These are phyloP conservation scores for Macrotrachela quadricornifera DNA, from an alignment of 1,140 invertebrate genomes.

Conservation along the genomic window DNA sequence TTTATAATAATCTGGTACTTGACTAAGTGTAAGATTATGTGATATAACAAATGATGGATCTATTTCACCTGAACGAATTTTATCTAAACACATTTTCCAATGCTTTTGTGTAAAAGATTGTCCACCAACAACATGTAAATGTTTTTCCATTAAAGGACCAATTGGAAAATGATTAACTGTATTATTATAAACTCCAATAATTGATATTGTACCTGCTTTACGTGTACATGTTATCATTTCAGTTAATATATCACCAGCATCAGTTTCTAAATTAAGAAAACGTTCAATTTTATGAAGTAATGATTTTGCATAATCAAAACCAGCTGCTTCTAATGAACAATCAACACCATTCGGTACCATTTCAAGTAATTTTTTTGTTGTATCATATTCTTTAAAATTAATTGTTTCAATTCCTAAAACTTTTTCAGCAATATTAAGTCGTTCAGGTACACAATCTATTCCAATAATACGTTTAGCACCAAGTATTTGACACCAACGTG, in stretches of 20 bases:
- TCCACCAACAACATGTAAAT: background rate
- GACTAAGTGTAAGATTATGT: background rate
- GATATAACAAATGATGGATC: background rate
- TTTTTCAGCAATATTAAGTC: constrained; percentile 5
- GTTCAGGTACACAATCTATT: constrained; percentile 67
- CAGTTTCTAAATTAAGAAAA: constrained; percentile 8
- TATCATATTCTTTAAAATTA: constrained; percentile 11
- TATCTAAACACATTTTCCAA: constrained; percentile 3
- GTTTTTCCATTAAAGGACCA: background rate
- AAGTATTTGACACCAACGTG: constrained; percentile 59
- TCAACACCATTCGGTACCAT: background rate
- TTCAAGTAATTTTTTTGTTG: background rate
- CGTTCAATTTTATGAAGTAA: constrained; percentile 10
- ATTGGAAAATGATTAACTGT: too few relatives aligned
- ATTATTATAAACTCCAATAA: constrained; percentile 5
- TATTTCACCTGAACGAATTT: background rate
- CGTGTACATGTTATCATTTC: constrained; percentile 8
- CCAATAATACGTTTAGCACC: constrained; percentile 80
- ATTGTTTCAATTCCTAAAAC: constrained; percentile 10
- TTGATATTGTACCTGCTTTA: constrained; percentile 2
- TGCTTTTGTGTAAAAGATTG: constrained; percentile 5
- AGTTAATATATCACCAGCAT: constrained; percentile 10
- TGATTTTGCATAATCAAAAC: constrained; percentile 9
- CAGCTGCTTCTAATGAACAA: constrained; percentile 10
- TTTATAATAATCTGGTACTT: constrained; percentile 4